A percentile compares a stretch with the other conserved stretches of the same genome.
phyloP scores from a whole-genome alignment of 2,797 vertebrate genomes.

The Eurystomus glaucurus region DNA sequence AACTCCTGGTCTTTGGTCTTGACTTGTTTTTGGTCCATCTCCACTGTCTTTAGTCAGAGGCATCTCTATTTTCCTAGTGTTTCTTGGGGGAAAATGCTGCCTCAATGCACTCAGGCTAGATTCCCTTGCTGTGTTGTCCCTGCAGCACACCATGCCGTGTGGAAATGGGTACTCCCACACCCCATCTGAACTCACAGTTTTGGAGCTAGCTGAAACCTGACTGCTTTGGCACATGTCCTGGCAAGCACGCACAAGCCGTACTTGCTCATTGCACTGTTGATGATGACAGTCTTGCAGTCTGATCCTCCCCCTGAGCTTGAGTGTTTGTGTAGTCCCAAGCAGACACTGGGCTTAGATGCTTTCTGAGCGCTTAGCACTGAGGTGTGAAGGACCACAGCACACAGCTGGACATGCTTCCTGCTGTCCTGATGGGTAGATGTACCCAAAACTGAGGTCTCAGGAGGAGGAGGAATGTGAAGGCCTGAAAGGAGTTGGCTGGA shows the following conservation, averaged over 20 bases:
- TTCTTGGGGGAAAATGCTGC: not conserved
- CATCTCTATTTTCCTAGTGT: not conserved
- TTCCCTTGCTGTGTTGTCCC: accelerated
- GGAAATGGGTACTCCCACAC: not conserved
- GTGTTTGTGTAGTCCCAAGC: not conserved
- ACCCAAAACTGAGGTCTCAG: not conserved
- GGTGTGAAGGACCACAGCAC: accelerated
- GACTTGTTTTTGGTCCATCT: not conserved
- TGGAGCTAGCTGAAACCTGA: accelerated
- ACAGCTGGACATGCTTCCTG: not conserved
- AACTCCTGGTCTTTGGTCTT: not conserved
- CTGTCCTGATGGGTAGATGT: not conserved
- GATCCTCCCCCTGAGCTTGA: accelerated
- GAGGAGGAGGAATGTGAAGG: not conserved
- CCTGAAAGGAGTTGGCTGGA: not conserved
- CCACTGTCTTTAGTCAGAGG: not conserved
- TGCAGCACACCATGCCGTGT: accelerated
- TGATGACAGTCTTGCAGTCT: not conserved
- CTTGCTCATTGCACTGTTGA: not conserved
- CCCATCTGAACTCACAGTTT: not conserved
- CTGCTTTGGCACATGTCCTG: not conserved
- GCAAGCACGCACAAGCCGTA: not conserved
- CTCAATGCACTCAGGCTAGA: accelerated
- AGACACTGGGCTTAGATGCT: accelerated
- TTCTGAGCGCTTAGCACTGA: accelerated